Base-by-base conservation (phyloP, 64 coral and sea anemone species). In the Montipora sp. region DNA sequence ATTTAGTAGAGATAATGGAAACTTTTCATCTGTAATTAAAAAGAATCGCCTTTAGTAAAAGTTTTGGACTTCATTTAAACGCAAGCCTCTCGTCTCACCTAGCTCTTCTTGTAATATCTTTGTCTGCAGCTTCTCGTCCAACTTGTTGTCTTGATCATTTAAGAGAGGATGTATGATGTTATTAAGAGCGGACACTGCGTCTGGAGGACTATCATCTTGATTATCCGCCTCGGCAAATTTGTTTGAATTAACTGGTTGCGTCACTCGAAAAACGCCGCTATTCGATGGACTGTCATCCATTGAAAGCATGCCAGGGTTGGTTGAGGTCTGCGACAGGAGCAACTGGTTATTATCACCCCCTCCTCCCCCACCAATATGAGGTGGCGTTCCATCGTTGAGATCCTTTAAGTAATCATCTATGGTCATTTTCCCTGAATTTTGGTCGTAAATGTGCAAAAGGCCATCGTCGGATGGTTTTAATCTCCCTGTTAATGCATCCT, bases 91-190 rank as follows among this genome's bases (percentile, higher is more conserved):
- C 36, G 36, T 36, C 36, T 93, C 72, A 93, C 91, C 75, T 66
- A 93, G 47, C 73, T 93, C 91, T 63, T 93, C 91, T 81, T 93
- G 84, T 2, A 93, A 19, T 61, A 88, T 87, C 53, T 93, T 73
- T 48, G 86, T 88, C 48, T 93, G 82, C 12, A 79, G 79, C 15
- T 77, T 81, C 19, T 82, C 72, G 48, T 83, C 51, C 76, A 93
- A 47, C 68, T 93, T 77, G 13, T 93, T 93, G 22, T 86, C 84
- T 48, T 87, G 82, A 80, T 93, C 84, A 71, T 87, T 88, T 8
- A 93, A 49, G 0, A 93, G 60, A 74, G 91, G 91, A 24, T 93
- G 83, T 87, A 63, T 93, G 53, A 89, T 89, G 36, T 89, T 89
- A 77, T 75, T 89, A 20, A 85, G 82, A 18, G 65, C 82, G 2